These are phyloP conservation scores for Phymanthus crucifer DNA, from an alignment of 92 coral and sea anemone genomes.

Conservation along the genomic window DNA sequence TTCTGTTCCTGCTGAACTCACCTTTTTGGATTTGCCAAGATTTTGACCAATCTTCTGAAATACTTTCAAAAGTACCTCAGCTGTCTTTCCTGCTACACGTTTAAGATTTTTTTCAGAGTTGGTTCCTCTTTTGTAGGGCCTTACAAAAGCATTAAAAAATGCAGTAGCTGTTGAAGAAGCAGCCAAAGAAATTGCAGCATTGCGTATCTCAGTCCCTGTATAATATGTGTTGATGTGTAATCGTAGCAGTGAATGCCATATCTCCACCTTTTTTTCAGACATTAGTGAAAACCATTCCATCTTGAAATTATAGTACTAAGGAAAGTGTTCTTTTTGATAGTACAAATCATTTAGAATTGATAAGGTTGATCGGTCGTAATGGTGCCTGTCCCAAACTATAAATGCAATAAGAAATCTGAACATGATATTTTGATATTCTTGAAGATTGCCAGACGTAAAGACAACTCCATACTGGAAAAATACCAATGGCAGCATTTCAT, in stretches of 20 bases:
- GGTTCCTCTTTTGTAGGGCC: conserved; percentile 40
- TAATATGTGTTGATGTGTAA: conserved; percentile 22
- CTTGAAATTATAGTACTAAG: conserved; percentile 41
- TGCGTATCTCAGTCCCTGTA: conserved; percentile 34
- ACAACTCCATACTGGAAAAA: conserved; percentile 36
- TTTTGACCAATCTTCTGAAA: conserved; percentile 34
- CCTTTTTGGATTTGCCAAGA: conserved; percentile 30
- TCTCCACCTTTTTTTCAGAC: conserved; percentile 51
- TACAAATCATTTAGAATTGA: conserved; percentile 51
- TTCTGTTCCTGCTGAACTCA: background rate
- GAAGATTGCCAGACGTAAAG: conserved; percentile 42
- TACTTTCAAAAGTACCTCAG: conserved; percentile 27
- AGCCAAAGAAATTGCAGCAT: conserved; percentile 34
- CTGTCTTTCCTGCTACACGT: conserved; percentile 22
- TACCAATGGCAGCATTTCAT: conserved; percentile 46
- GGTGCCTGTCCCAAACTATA: conserved; percentile 51
- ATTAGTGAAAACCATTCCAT: conserved; percentile 41
- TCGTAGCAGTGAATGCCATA: conserved; percentile 50
- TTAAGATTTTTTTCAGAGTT: conserved; percentile 32
- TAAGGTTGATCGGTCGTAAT: conserved; percentile 56
- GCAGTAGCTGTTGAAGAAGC: conserved; percentile 25
- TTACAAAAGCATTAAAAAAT: conserved; percentile 23
- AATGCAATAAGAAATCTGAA: conserved; percentile 39
- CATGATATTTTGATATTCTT: conserved; percentile 30
- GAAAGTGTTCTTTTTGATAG: conserved; percentile 44